Evolutionary conservation across 2,113 vertebrate genomes (phyloP), one percentile per base, ranked within the genome.

Genomic region (Canis aureus): DNA sequence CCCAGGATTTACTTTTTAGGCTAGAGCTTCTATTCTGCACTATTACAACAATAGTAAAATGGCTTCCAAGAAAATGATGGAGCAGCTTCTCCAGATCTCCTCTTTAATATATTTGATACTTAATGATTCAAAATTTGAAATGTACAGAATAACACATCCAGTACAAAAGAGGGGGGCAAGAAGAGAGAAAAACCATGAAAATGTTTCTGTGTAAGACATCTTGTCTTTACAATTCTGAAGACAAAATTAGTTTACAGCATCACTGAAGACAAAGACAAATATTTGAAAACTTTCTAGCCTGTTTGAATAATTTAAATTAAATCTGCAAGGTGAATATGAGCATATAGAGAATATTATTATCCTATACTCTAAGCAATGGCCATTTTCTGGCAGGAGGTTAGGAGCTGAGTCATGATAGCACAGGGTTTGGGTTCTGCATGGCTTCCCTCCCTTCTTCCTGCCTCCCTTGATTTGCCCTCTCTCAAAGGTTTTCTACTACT

Each of bases 31-130:
- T 83, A 38, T 79, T 76, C 79, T 89, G 38, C 9, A 55, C 64
- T 92, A n/a, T 71, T 89, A 66, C n/a, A 95, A 78, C 53, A 82
- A 29, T 49, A 91, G 94, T 8, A 96, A 96, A 51, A 95, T 64
- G 51, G 86, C 25, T 96, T 69, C 69, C 51, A 27, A 86, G 88
- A 86, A 95, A 93, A 96, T 59, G 80, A 81, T 62, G 55, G 53
- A 67, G 29, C n/a, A n/a, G 78, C 53, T 78, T 94, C 88, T 62
- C 55, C n/a, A 84, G 57, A 64, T 55, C 15, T 81, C 69, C 59
- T 71, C 64, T 88, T 78, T 35, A 85, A 89, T 57, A 57, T 53
- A 66, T 15, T 53, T 59, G 43, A 78, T 60, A 12, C 87, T 32
- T 49, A 49, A 92, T 20, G 91, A 71, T 85, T 25, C 27, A 81